A percentile compares a stretch with the other conserved stretches of the same genome.
Evolutionary conservation across 2,888 invertebrate genomes (phyloP).

Genomic region (Xestia sexstrigata): DNA sequence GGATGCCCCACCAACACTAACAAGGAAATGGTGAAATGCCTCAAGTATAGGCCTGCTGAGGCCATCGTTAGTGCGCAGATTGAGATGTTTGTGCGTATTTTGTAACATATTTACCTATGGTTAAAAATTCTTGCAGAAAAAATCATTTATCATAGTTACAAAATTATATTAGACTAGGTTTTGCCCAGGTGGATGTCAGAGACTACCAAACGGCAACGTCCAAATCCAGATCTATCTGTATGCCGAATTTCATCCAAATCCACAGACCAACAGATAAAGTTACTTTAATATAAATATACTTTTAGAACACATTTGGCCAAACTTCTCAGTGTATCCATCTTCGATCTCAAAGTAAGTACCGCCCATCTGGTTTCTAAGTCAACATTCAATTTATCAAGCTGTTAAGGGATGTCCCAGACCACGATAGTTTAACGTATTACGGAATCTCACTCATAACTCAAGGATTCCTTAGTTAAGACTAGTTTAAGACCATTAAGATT

Average conservation of each 20-base stretch:
- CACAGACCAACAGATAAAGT: neutral
- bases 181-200: too few relatives aligned
- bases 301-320: neutral
- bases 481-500: neutral
- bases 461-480: neutral
- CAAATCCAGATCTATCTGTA: neutral
- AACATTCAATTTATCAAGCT: neutral
- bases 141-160: too few relatives aligned
- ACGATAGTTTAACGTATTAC: neutral
- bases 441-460: neutral
- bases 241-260: neutral
- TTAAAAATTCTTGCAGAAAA: neutral
- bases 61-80: slow-evolving; percentile 90
- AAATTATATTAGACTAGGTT: neutral
- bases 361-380: neutral
- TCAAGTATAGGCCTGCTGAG: slow-evolving; percentile 91
- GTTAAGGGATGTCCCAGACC: neutral
- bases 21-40: slow-evolving; percentile 91
- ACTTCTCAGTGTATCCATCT: neutral
- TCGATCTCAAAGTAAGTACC: too few relatives aligned
- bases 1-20: slow-evolving; percentile 91
- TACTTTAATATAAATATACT: neutral
- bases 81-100: slow-evolving; percentile 90
- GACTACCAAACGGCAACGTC: neutral
- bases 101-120: neutral